Conservation (phyloP, 2,888 invertebrate species). For the Stenodera caucasica region DNA sequence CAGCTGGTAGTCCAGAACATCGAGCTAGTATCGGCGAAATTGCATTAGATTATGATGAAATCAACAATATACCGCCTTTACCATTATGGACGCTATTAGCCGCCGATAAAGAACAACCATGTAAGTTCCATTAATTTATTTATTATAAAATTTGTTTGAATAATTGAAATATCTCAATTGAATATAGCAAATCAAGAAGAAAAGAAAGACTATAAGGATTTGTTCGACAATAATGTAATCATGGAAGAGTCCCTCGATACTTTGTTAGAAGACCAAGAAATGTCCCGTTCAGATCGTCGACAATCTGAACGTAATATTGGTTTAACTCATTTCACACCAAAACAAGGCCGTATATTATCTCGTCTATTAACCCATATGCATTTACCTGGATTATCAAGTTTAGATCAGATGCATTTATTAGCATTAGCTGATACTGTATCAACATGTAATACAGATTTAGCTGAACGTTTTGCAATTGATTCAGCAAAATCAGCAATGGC, state of each 20-base stretch:
- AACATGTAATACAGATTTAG: slow-evolving; percentile 86
- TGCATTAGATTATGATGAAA: slow-evolving; percentile 90
- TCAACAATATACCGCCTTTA: slow-evolving; percentile 96
- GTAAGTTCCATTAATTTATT: slow-evolving; percentile 41
- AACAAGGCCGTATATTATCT: slow-evolving; percentile 80
- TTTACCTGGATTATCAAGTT: slow-evolving; percentile 89
- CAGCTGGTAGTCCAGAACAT: slow-evolving; percentile 79
- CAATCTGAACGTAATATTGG: slow-evolving; percentile 52
- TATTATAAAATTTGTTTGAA: background rate
- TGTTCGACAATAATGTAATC: slow-evolving; percentile 77
- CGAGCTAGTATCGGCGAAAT: slow-evolving; percentile 84
- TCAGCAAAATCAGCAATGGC: slow-evolving; percentile 68
- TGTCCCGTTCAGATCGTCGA: slow-evolving; percentile 52
- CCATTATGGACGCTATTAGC: slow-evolving; percentile 95
- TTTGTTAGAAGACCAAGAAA: slow-evolving; percentile 71
- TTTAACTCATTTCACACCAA: slow-evolving; percentile 83
- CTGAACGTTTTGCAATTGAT: slow-evolving; percentile 76
- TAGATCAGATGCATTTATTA: slow-evolving; percentile 99
- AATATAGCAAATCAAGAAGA: slow-evolving; percentile 54
- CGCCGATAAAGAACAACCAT: slow-evolving; percentile 85
- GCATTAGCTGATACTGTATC: slow-evolving; percentile 98
- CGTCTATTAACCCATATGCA: slow-evolving; percentile 93
- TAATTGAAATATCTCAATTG: background rate
- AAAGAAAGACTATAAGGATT: slow-evolving; percentile 79
- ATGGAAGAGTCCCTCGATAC: slow-evolving; percentile 84